Evolutionary conservation across 1,140 invertebrate genomes (phyloP), one percentile per base, ranked within the genome.

Genomic region (Drosophila lowei): DNA sequence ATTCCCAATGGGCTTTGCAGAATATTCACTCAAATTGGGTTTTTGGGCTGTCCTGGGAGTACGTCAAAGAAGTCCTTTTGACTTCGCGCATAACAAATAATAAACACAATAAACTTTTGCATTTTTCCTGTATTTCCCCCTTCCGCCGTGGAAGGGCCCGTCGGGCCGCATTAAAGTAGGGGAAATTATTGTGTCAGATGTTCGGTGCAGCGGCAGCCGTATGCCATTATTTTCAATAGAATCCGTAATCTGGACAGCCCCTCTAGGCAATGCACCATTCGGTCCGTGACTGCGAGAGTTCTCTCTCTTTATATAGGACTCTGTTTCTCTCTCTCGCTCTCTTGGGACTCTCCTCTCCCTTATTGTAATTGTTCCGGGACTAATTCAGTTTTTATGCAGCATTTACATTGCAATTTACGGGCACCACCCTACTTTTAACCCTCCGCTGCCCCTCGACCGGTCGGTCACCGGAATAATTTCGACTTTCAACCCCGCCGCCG

Each of bases 391-490:
- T 84, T 78, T 86, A 78, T 86, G 62, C 81, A 67, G 81, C 81
- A 86, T 81, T 86, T 86, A 86, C 81, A 86, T 86, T 86, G 81
- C 81, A 86, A 86, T 86, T 86, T 86, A 86, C 64, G 65, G 62
- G 30, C 46, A 50, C 43, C 44, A 38, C 38, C 16, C 38, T 38
- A 38, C 11, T 43, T 43, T 23, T 16, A 30, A 44, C 21, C 41
- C 54, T 15, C 8, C 11, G 1, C 34, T 13, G 42, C 25, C 56
- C 44, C 50, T 53, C 30, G 50, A 53, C 30, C 54, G 34, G 3
- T 38, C 2, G 53, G 55, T 46, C 62, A 43, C 30, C 43, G 21
- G 34, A 65, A 49, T 68, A 42, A 57, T 49, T 68, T 68, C 71
- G 71, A 74, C 71, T 84, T 84, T 79, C 79, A 78, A 85, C 81